Evolutionary conservation across 2,888 invertebrate species (phyloP), one percentile per base, ranked within the genome.

Genomic region (Camponotus fellah): DNA sequence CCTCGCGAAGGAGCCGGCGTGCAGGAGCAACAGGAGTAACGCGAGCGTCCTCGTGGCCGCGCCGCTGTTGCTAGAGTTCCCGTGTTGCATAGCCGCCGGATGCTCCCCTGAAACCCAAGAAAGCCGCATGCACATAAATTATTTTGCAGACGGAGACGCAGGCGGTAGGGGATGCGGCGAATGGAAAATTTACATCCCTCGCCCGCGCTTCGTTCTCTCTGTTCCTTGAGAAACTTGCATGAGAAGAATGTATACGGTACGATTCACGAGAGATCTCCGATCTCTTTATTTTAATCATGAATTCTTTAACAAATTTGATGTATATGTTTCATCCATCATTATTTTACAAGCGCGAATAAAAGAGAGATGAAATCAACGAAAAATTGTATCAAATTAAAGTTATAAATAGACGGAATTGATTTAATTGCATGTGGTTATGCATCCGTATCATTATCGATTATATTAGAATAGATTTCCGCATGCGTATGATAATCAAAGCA

Each of bases 81-180:
- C 95, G 89, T 95, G 95, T 88, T 95, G 95, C 95, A 96, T 96
- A 68, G 96, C 96, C 40, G 96, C 96, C 43, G 96, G 96, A 92
- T 95, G 95, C 90, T 96, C 96, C 65, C 95, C 95, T 95, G 93
- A 37, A 92, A 91, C 85, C 68, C 87, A 83, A 87, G 71, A 82
- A 81, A 88, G 83, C 56, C 82, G 60, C 65, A 68, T 85, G 79
- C 74, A 62, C 69, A 85, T 82, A 69, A 81, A 84, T 87, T 85
- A 69, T 84, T 76, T 68, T 80, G 76, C 64, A 58, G 53, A n/a
- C 69, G 21, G 40, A 9, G 62, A 62, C 26, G 26, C 62, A 62
- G 49, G 49, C 53, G n/a, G 64, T 69, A 49, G 62, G 62, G 40
- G 81, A 62, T 53, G 64, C 49, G 46, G 62, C 81, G 40, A 81